Conservation (phyloP, 2,888 invertebrate species). For the Cremastobaeus sp. region DNA sequence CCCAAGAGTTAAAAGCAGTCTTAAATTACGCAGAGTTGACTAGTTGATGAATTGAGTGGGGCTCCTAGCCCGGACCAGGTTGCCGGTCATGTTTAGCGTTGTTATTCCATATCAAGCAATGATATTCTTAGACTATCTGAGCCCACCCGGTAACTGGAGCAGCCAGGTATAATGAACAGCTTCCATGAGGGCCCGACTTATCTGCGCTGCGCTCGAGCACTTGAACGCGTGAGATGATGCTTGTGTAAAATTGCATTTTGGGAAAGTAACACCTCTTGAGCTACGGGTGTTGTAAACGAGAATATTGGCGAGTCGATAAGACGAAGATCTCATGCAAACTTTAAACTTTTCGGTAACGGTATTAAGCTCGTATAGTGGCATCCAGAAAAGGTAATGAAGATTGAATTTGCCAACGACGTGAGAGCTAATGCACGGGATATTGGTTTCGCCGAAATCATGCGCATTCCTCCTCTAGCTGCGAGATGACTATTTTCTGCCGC, state of each 20-base stretch:
- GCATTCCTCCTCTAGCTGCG: neutral
- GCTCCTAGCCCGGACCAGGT: constrained; percentile 61
- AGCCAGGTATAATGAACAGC: constrained; percentile 67
- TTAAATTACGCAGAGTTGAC: constrained; percentile 78
- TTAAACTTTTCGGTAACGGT: constrained; percentile 45
- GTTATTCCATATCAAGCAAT: constrained; percentile 71
- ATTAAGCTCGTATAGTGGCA: constrained; percentile 41
- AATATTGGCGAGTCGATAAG: constrained; percentile 56
- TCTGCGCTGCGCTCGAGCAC: constrained; percentile 45
- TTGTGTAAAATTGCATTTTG: constrained; percentile 60
- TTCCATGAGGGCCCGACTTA: constrained; percentile 59
- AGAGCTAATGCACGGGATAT: constrained; percentile 1
- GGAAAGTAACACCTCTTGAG: constrained; percentile 57
- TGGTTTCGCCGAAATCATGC: constrained; percentile 22
- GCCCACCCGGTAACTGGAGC: constrained; percentile 66
- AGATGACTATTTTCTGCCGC: constrained; percentile 2
- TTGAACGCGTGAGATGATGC: constrained; percentile 59
- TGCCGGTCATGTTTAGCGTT: constrained; percentile 70
- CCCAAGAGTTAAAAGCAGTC: constrained; percentile 79
- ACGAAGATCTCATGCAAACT: constrained; percentile 45
- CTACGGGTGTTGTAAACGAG: constrained; percentile 53
- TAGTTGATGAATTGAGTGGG: constrained; percentile 79
- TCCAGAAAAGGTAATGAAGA: constrained; percentile 44
- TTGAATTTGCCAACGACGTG: constrained; percentile 14
- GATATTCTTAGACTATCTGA: constrained; percentile 46